Evolutionary conservation across 2,888 invertebrate species (phyloP).

Genomic region (Julus scandinavius): DNA sequence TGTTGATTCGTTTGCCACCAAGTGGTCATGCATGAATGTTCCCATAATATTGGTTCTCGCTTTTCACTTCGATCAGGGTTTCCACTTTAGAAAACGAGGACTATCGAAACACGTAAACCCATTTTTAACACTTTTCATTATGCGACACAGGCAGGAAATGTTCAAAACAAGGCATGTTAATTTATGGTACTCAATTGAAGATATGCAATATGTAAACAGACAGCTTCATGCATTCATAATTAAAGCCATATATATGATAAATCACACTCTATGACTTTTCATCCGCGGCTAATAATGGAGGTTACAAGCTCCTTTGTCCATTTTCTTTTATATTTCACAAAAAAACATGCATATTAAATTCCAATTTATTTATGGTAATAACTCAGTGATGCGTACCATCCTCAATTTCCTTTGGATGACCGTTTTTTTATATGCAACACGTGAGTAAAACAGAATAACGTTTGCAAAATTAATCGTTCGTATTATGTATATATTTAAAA

Average conservation of each 20-base stretch:
- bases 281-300: neutral
- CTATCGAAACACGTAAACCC: conserved; percentile 1
- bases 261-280: neutral
- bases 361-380: neutral
- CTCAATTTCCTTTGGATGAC: neutral
- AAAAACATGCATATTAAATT: neutral
- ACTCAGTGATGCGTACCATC: neutral
- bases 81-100: neutral
- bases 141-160: neutral
- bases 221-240: conserved; percentile 33
- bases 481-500: neutral
- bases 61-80: conserved; percentile 14
- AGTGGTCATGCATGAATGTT: conserved; percentile 30
- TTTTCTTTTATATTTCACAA: neutral
- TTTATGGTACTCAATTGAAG: conserved; percentile 16
- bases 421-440: neutral
- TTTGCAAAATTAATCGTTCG: neutral
- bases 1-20: conserved; percentile 5
- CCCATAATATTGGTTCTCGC: neutral
- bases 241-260: neutral
- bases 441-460: neutral
- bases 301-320: neutral
- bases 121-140: conserved; percentile 9
- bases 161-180: neutral
- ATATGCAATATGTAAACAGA: neutral